Evolutionary conservation across 2,113 vertebrate genomes (phyloP), one percentile per base, ranked within the genome.

Genomic region (Cardinalis cardinalis): DNA sequence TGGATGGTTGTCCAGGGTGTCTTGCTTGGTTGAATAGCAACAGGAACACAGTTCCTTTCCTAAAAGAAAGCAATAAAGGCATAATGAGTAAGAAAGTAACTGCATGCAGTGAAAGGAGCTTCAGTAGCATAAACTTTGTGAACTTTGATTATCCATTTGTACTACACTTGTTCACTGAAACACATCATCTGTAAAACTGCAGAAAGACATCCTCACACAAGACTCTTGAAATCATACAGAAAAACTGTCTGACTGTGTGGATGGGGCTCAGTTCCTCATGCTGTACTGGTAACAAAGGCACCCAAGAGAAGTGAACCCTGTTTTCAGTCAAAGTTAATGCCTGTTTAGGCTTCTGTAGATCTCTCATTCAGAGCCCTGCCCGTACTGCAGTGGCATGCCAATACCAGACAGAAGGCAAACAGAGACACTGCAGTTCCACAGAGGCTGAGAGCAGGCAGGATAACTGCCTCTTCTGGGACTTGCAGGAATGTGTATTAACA

Each of bases 141-240:
- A 96, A 74, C 89, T 94, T 95, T 88, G 84, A 44, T 78, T 88
- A 84, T 60, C 73, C 91, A 68, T 64, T 84, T 52, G 18, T 71
- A 11, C 40, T 71, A 14, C 40, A 6, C 7, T 61, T 1, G 3
- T 52, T 93, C 84, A 63, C 73, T 59, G 80, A 90, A 94, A 74
- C 34, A 56, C 46, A 44, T 49, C 34, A 63, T 56, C 40, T 92
- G 77, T 23, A 81, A 31, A 73, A 52, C 21, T 74, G 65, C 87
- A 94, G 56, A 65, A 82, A 83, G 32, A 63, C 34, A 38, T 38
- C 59, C 55, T 91, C 46, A 29, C n/a, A 44, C 17, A 15, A 44
- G 48, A 14, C 52, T 83, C 53, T 32, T 73, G 76, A 92, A 90
- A 74, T 38, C 5, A 17, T 32, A 36, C 18, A 68, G 44, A 66